Evolutionary conservation across 2,888 invertebrate genomes (phyloP), one percentile per base, ranked within the genome.

Genomic region (Caenorhabditis imperialis): DNA sequence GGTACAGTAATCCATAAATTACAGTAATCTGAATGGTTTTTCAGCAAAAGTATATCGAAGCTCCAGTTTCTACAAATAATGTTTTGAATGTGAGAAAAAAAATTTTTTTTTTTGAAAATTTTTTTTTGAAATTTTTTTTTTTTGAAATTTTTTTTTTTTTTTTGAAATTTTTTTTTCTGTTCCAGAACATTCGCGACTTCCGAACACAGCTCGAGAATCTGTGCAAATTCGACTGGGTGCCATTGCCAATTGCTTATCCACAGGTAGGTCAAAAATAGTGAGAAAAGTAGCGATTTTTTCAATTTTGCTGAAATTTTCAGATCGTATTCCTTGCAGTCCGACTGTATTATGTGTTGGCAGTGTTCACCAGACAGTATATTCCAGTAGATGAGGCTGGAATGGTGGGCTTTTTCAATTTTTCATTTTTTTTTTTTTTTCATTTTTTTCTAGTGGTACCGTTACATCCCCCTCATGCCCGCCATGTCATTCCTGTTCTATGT

Each of bases 191-290:
- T 54, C 73, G 74, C 40, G 65, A 61, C 25, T 82, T 77, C 44
- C 77, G 82, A 22, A 71, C 48, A 3, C 72, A 71, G 47, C 60
- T 81, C 7, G 69, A 75, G 30, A 72, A 62, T 16, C 53, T 82
- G 12, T 81, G 79, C 50, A 82, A 81, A 48, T 81, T 73, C 44
- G 82, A 82, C 54, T 82, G 82, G 80, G 80, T 81, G 0, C 82
- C 82, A 7, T 69, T 82, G 12, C 81, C 81, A 0, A 67, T 80
- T n/a, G 78, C 81, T 10, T 81, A 81, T 51, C 81, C 81, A 8
- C 81, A 81, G 67, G 79, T 79, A 14, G 14, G 35, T 27, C 20
- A n/a, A 6, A 18, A 42, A 16, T 8, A 16, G 6, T 30, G 30
- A 10, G 10, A 6, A 10, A 30, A 30, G 10, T 30, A 30, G 6